phyloP scores from a whole-genome alignment of 2,113 vertebrate species.

The Marcusenius ussheri region DNA sequence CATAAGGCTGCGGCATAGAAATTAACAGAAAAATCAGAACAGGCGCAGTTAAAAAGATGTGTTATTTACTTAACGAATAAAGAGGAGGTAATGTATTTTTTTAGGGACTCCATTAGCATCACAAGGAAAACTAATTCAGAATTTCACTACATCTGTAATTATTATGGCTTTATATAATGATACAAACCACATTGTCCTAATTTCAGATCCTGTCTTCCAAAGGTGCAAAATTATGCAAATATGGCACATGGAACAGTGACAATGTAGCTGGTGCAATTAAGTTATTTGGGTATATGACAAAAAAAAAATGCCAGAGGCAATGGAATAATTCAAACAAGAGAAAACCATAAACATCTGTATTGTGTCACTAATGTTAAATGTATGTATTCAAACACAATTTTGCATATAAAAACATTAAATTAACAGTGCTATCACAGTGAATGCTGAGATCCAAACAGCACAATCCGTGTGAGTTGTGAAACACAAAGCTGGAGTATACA shows the following conservation, averaged over 20 bases:
- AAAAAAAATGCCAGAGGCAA: not conserved
- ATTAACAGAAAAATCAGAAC: not conserved
- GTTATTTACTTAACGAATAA: slow-evolving; percentile 6
- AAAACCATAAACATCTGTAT: not conserved
- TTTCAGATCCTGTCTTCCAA: not conserved
- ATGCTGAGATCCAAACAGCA: not conserved
- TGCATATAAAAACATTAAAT: not conserved
- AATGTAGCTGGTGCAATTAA: not conserved
- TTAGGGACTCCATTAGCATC: not conserved
- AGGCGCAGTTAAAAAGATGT: not conserved
- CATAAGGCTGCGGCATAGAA: not conserved
- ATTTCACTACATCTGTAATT: not conserved
- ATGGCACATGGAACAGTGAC: not conserved
- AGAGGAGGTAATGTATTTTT: not conserved
- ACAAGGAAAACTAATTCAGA: not conserved
- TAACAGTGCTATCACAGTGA: not conserved
- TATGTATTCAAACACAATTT: not conserved
- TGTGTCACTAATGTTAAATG: not conserved
- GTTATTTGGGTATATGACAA: not conserved
- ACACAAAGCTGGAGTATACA: not conserved
- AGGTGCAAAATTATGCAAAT: not conserved
- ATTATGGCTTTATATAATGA: not conserved
- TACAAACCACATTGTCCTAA: not conserved
- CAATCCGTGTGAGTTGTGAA: not conserved
- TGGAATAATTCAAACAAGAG: not conserved